phyloP scores from a whole-genome alignment of 2,888 invertebrate species.

The Scrobipalpa atriplicella region DNA sequence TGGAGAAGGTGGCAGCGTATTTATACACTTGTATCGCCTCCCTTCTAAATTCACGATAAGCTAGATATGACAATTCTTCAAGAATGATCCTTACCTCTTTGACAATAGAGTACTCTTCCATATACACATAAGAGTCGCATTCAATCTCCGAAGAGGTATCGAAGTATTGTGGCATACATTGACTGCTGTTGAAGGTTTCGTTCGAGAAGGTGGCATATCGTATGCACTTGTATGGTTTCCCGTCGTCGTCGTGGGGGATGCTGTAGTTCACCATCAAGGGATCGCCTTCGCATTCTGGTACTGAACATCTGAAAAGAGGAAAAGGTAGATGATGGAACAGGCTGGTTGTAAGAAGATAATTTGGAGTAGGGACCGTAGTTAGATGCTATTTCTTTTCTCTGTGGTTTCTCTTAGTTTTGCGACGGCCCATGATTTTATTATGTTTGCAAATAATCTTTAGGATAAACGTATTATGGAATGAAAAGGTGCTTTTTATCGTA shows the following conservation, averaged over 20 bases:
- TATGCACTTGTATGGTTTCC: constrained; percentile 60
- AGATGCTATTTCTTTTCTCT: no score
- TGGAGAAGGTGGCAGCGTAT: constrained; percentile 63
- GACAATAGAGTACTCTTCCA: constrained; percentile 73
- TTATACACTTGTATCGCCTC: constrained; percentile 59
- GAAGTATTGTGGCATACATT: constrained; percentile 63
- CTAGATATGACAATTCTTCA: not conserved
- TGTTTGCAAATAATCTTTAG: no score
- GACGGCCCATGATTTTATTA: no score
- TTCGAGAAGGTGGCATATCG: constrained; percentile 65
- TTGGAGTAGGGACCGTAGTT: no score
- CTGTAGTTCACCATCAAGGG: constrained; percentile 60
- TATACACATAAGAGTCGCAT: constrained; percentile 68
- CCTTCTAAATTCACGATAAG: constrained; percentile 43
- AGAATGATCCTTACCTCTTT: constrained; percentile 61
- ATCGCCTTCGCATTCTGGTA: constrained; percentile 69
- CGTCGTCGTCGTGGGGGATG: constrained; percentile 62
- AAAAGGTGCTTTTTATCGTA: no score
- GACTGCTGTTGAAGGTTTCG: constrained; percentile 50
- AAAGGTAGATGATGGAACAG: not conserved
- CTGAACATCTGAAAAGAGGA: constrained; percentile 59
- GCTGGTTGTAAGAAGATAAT: no score
- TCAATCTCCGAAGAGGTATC: constrained; percentile 62
- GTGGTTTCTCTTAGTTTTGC: no score
- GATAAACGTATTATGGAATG: no score